Base-by-base conservation (phyloP, 2,888 invertebrate species). In the Pyralis farinalis region DNA sequence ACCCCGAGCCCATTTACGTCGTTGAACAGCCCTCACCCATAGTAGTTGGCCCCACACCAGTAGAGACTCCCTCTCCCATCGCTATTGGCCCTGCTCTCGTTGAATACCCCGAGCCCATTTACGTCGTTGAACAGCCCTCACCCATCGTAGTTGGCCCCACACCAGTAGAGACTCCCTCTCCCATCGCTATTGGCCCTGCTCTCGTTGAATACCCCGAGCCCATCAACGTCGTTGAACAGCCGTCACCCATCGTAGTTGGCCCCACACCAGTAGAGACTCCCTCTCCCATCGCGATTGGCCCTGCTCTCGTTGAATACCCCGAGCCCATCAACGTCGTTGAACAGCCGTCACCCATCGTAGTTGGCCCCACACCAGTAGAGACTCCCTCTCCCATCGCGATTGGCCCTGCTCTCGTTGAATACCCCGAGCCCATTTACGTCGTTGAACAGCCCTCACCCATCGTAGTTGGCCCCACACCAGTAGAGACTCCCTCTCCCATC, bases 1-100 rank as follows among this genome's bases (percentile, higher is more conserved):
- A 22, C 5, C 12, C 28, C 12, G 40, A 28, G 20, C 45, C 41
- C 21, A 42, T 45, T 10, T 20, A 21, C 25, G 43, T 41, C 20
- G 36, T 41, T 10, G 52, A 47, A 10, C 10, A 10, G 22, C n/a
- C 38, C 7, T 4, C 21, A 4, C 21, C 21, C 21, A 25, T 25
- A 2, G 25, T 7, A 8, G 25, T 25, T 25, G 25, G 25, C 1
- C 25, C 25, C 7, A 7, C 25, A 3, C 3, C 7, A 2, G 25
- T 25, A 2, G 25, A 25, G 7, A 25, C 3, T 8, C 25, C 25
- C 21, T 4, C 3, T 8, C 25, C 25, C 7, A 25, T 25, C 7
- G 25, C 25, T 7, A 7, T 25, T 3, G 25, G 25, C 25, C 25
- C 25, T n/a, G 25, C 25, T 1, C 7, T 25, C 3, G 25, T 25